Base-by-base conservation (phyloP, 2,888 invertebrate species). In the Coremacera marginata region DNA sequence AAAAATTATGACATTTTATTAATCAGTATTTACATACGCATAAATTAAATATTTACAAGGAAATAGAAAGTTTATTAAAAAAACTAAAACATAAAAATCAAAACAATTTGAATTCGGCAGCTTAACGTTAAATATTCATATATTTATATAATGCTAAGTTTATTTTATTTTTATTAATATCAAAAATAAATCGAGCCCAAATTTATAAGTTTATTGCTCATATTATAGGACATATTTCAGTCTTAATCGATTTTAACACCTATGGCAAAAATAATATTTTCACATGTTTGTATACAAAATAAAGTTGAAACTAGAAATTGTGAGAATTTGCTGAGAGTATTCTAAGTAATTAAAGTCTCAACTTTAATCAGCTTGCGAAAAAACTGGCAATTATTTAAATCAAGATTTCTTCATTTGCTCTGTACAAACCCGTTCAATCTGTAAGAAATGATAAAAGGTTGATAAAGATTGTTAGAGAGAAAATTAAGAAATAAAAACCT, bases 181-280 rank as follows among this genome's bases (percentile, higher is more conserved):
- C 19, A 34, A 34, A 65, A 27, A 22, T 51, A 22, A 68, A 51
- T 68, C 51, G 68, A 68, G 49, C 68, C 51, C 68, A 68, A 51
- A 27, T 51, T 34, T 51, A 27, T 22, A 22, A 34, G 22, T 76
- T 74, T 77, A 79, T 77, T 81, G 77, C 80, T 82, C 77, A 73
- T 74, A 79, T 82, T 82, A 84, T 86, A 88, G 88, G 88, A 89
- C 88, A 86, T 88, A 84, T 83, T 86, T 89, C 89, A 89, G 89
- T 89, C 89, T 89, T 89, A 85, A 88, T 84, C 86, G 84, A 87
- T 86, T 87, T 84, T 78, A 75, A 80, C 83, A 86, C 85, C 86
- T 87, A 86, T 86, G 86, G 86, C 86, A 86, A 87, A 86, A 87
- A 55, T 27, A 68, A 60, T 19, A 37, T 67, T 60, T 31, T 34